Percentiles rank a stretch among this genome's conserved stretches.
Conservation (phyloP, 2,113 vertebrate genomes). For the Noctilio leporinus region DNA sequence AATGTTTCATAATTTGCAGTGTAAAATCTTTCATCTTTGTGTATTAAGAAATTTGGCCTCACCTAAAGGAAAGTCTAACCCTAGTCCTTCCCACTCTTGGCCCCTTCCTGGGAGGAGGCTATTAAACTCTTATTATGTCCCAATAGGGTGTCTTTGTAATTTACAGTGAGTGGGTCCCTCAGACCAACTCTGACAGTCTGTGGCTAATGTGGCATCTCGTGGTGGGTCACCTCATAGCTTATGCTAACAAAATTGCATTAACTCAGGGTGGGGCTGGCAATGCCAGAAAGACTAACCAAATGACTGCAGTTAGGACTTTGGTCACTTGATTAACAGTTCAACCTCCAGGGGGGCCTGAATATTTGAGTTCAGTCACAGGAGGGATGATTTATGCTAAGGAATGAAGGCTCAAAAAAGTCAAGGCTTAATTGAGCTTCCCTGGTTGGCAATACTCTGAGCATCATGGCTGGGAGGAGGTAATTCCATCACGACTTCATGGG, state of each 20-base stretch:
- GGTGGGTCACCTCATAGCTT: not conserved
- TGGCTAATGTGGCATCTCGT: not conserved
- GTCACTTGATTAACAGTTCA: not conserved
- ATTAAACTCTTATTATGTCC: not conserved
- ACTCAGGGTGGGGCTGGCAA: not conserved
- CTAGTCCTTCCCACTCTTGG: not conserved
- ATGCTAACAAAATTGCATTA: not conserved
- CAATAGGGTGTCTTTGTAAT: not conserved
- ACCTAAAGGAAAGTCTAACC: not conserved
- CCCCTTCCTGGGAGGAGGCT: not conserved
- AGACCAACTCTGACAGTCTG: not conserved
- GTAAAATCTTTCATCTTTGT: not conserved
- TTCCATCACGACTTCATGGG: not conserved
- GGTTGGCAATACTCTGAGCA: not conserved
- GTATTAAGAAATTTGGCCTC: not conserved
- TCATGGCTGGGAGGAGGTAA: not conserved
- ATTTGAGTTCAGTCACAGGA: not conserved
- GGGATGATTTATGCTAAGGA: not conserved
- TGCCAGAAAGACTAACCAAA: not conserved
- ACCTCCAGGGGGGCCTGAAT: not conserved
- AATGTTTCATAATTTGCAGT: too few species aligned
- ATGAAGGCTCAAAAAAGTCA: not conserved
- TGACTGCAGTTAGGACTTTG: not conserved
- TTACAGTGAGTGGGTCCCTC: not conserved
- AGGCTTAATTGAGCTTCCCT: not conserved